Evolutionary conservation across 1,140 invertebrate species (phyloP), one percentile per base, ranked within the genome.

Genomic region (Zaprionus inermis): DNA sequence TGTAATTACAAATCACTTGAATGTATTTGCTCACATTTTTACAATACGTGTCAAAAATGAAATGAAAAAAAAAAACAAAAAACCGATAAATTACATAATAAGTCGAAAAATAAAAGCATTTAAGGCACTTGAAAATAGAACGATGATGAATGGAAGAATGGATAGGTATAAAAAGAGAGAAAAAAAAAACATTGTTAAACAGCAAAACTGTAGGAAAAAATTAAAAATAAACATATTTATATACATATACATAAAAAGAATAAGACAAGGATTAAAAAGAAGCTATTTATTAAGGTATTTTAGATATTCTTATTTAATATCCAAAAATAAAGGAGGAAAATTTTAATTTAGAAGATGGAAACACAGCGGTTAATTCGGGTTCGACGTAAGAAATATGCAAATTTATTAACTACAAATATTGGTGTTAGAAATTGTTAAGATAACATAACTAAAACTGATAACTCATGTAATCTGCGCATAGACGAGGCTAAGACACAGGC

Each of bases 301-400:
- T 92, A 92, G 91, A 92, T 92, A 92, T 92, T 92, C 91, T 92
- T 92, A 92, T 92, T 92, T 92, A 92, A 92, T 88, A 91, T 92
- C 92, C 92, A 91, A 74, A 76, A 66, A 69, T 51, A 65, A 68
- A 79, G 72, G 70, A 84, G 46, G 64, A 76, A 46, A 76, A 66
- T 89, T 83, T 88, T 83, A 78, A 81, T 78, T 88, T 89, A 76
- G 84, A 57, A 51, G 72, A 56, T 28, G 63, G 57, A 64, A 66
- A 73, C 70, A 77, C 68, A 71, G 52, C 60, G 68, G 60, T 65
- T 58, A 66, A 66, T 52, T 82, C 64, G 72, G 72, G 78, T 75
- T 49, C 18, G 67, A 78, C 32, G 36, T 71, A 75, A 72, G 54
- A 51, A 61, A 69, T 75, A 84, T 67, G 69, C 72, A 76, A 66